These are phyloP conservation scores for Exocentrus adspersus DNA, from an alignment of 2,888 invertebrate genomes.

Conservation along the genomic window DNA sequence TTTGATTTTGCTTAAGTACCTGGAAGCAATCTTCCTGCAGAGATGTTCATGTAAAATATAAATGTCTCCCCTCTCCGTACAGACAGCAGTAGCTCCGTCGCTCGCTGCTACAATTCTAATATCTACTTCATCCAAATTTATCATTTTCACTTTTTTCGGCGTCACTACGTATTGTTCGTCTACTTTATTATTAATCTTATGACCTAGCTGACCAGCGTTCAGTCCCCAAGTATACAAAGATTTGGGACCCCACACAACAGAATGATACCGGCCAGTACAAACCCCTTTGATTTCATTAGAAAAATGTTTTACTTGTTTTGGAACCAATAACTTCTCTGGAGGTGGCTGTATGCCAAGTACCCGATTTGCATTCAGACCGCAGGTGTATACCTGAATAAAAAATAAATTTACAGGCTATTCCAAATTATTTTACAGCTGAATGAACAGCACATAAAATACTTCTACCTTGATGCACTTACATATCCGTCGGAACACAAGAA, in stretches of 20 bases:
- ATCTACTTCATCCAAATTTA: constrained; percentile 44
- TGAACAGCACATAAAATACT: too few relatives aligned
- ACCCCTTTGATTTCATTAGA: constrained; percentile 65
- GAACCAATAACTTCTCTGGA: constrained; percentile 63
- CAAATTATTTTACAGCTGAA: too few relatives aligned
- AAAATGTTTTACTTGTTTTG: constrained; percentile 60
- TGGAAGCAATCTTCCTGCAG: constrained; percentile 75
- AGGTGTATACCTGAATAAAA: constrained; percentile 66
- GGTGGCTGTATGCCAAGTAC: constrained; percentile 72
- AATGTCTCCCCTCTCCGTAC: constrained; percentile 74
- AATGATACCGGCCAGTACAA: constrained; percentile 77
- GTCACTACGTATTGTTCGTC: constrained; percentile 60
- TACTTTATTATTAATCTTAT: constrained; percentile 62
- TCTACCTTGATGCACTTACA: constrained; percentile 62
- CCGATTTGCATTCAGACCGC: constrained; percentile 73
- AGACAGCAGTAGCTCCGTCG: constrained; percentile 75
- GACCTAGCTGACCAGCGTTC: constrained; percentile 86
- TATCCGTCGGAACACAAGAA: constrained; percentile 71
- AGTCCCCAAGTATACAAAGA: constrained; percentile 82
- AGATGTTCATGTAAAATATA: constrained; percentile 76
- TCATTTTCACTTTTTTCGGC: constrained; percentile 66
- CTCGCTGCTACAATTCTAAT: constrained; percentile 68
- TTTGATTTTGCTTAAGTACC: constrained; percentile 57
- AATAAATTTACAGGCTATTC: background rate
- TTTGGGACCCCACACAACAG: constrained; percentile 72